Evolutionary conservation across 2,888 invertebrate genomes (phyloP).

Genomic region (Neoitamus cyanurus): DNA sequence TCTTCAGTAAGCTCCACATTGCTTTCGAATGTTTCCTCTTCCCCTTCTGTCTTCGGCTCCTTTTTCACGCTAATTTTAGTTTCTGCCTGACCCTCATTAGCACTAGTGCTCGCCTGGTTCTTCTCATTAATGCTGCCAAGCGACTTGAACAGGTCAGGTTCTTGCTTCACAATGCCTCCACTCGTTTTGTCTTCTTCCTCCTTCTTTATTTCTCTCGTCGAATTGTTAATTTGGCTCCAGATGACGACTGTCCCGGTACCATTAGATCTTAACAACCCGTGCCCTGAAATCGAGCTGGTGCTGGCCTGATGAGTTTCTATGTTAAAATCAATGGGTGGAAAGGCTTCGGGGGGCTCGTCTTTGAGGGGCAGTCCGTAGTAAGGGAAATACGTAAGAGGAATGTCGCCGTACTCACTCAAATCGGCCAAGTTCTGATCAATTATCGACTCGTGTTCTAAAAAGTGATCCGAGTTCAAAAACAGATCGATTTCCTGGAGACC

Average conservation of each 20-base stretch:
- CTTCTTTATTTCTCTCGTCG: conserved; percentile 48
- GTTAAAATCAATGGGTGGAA: conserved; percentile 57
- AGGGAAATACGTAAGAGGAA: conserved; percentile 58
- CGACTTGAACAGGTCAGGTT: not conserved
- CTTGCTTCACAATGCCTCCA: conserved; percentile 53
- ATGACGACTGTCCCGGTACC: conserved; percentile 47
- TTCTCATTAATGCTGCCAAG: not conserved
- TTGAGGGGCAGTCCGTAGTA: conserved; percentile 63
- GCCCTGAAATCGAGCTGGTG: conserved; percentile 63
- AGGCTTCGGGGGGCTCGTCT: conserved; percentile 65
- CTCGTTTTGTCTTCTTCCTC: conserved; percentile 25
- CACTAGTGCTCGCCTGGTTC: not conserved
- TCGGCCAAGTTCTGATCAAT: conserved; percentile 72
- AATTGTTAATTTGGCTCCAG: conserved; percentile 55
- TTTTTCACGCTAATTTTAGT: not conserved
- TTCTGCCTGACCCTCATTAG: not conserved
- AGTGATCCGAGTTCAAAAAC: conserved; percentile 63
- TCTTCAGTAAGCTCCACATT: conserved; percentile 58
- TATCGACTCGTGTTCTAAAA: conserved; percentile 66
- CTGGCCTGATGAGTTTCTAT: conserved; percentile 55
- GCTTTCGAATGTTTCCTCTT: conserved; percentile 49
- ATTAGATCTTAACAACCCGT: not conserved
- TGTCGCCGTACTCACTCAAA: conserved; percentile 69
- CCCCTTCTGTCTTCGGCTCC: not conserved
- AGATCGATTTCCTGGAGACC: conserved; percentile 57